Evolutionary conservation across 2,113 vertebrate species (phyloP).

Genomic region (Todiramphus chloris): DNA sequence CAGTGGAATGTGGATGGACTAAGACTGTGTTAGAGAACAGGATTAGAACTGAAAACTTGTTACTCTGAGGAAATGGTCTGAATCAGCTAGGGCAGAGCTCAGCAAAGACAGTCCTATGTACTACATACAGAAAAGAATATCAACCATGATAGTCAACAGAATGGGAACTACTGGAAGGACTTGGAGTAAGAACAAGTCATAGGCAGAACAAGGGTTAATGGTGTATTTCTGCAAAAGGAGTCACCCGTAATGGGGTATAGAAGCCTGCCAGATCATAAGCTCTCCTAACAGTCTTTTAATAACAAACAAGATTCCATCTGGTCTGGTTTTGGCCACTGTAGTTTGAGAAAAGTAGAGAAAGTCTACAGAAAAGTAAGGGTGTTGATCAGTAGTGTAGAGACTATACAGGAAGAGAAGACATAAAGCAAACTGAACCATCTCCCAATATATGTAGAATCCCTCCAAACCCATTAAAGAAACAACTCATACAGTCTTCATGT

Average conservation of each 20-base stretch:
- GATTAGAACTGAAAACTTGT: not conserved
- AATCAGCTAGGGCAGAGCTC: not conserved
- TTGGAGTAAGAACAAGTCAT: not conserved
- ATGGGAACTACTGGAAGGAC: not conserved
- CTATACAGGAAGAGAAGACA: not conserved
- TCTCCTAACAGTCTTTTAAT: not conserved
- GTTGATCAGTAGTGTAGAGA: not conserved
- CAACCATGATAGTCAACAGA: not conserved
- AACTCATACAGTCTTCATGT: rapidly evolving
- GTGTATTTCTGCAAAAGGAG: not conserved
- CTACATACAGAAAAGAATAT: not conserved
- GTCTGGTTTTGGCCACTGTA: not conserved
- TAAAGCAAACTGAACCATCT: not conserved
- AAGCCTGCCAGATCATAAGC: not conserved
- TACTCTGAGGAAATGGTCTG: not conserved
- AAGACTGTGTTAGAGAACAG: not conserved
- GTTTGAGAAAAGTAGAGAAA: not conserved
- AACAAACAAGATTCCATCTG: not conserved
- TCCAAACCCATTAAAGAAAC: not conserved
- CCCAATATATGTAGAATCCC: rapidly evolving
- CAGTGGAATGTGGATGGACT: not conserved
- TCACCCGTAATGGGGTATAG: not conserved
- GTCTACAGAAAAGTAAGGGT: not conserved
- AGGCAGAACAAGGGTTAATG: not conserved
- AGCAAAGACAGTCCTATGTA: not conserved